These are phyloP conservation scores for Macrostomum lignano DNA, from an alignment of 1,140 invertebrate species.

Conservation along the genomic window DNA sequence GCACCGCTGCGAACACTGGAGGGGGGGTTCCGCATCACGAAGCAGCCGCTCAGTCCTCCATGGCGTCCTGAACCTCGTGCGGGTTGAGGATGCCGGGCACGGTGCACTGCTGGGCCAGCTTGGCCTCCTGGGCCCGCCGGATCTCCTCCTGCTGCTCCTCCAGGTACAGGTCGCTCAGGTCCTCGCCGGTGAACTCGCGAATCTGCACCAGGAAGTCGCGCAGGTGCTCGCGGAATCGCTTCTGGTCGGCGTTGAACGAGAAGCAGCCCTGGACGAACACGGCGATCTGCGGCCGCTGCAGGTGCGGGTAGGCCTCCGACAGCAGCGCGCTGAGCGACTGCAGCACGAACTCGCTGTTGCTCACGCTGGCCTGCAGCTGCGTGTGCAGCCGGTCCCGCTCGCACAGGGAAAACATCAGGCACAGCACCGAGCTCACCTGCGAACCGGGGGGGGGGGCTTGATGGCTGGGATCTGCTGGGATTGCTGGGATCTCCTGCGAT, in stretches of 20 bases:
- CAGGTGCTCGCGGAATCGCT: conserved; percentile 87
- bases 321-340: conserved; percentile 73
- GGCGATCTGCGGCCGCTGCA: conserved; percentile 52
- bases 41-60: conserved; percentile 5
- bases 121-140: conserved; percentile 61
- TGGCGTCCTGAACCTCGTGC: conserved; percentile 2
- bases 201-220: conserved; percentile 97
- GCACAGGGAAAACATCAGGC: too few species aligned
- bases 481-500: too few species aligned
- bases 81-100: conserved; percentile 75
- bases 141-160: conserved; percentile 70
- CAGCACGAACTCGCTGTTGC: conserved; percentile 28
- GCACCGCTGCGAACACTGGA: too few species aligned
- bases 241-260: conserved; percentile 75
- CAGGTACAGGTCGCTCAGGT: conserved; percentile 77
- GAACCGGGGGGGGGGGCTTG: too few species aligned
- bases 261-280: conserved; percentile 93
- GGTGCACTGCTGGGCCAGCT: conserved; percentile 58
- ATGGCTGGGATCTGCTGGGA: too few species aligned
- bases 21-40: too few species aligned
- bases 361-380: too few species aligned
- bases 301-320: conserved; percentile 41
- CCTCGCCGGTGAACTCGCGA: conserved; percentile 82
- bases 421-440: too few species aligned
- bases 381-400: too few species aligned